phyloP scores from a whole-genome alignment of 2,888 invertebrate genomes.

The Pasiphila rectangulata region DNA sequence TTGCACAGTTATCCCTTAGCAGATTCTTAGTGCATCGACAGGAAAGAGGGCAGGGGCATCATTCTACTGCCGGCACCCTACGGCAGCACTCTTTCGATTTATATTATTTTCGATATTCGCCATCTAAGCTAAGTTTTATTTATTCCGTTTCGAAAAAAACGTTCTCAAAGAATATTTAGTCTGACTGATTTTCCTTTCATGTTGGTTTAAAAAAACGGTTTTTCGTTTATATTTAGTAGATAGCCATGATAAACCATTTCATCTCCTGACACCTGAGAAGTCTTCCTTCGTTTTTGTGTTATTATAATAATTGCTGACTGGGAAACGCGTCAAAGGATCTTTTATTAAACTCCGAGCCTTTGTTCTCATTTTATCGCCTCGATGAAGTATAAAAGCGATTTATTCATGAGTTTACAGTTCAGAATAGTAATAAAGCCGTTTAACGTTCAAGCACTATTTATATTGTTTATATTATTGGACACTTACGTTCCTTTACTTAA shows the following conservation, averaged over 20 bases:
- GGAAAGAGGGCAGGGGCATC: too few species aligned
- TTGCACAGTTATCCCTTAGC: too few species aligned
- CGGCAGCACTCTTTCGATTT: too few species aligned
- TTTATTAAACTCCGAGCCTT: slow-evolving; percentile 47
- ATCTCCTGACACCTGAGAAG: slow-evolving; percentile 11
- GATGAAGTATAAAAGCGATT: slow-evolving; percentile 31
- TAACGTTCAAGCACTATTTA: slow-evolving; percentile 1
- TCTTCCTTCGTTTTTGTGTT: slow-evolving; percentile 38
- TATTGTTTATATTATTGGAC: neutral
- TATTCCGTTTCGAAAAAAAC: too few species aligned
- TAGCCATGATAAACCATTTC: slow-evolving; percentile 1
- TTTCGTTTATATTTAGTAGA: neutral
- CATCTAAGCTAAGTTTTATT: neutral
- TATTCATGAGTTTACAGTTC: slow-evolving; percentile 16
- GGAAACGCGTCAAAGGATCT: slow-evolving; percentile 19
- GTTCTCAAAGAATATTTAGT: neutral
- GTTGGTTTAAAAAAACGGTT: neutral
- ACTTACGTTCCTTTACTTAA: too few species aligned
- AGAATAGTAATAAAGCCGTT: slow-evolving; percentile 9
- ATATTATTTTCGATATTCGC: neutral
- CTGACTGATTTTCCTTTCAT: neutral
- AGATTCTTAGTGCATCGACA: too few species aligned
- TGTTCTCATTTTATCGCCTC: slow-evolving; percentile 47
- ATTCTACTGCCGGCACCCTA: too few species aligned
- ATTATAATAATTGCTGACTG: slow-evolving; percentile 38